These are phyloP conservation scores for Hippocampus guttulatus DNA, from an alignment of 2,113 vertebrate species.

Conservation along the genomic window DNA sequence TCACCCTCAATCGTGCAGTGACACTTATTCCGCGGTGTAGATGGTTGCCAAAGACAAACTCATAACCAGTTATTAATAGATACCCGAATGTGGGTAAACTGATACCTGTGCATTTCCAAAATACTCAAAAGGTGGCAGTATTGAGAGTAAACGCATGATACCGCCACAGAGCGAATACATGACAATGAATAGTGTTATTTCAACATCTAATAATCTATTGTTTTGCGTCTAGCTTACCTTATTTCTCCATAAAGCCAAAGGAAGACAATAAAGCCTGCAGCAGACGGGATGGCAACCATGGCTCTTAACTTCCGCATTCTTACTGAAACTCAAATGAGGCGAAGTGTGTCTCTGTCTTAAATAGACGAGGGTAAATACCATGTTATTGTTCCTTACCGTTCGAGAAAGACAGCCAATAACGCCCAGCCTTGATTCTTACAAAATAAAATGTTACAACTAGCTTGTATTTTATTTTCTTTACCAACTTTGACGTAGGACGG, in stretches of 20 bases:
- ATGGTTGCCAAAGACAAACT: slow-evolving; percentile 37
- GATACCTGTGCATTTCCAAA: slow-evolving; percentile 35
- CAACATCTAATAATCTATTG: background rate
- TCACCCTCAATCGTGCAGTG: background rate
- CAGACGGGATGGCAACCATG: background rate
- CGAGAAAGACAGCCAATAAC: too few species aligned
- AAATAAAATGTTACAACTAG: too few species aligned
- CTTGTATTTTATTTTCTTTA: too few species aligned
- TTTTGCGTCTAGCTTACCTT: background rate
- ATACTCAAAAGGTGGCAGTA: slow-evolving; percentile 27
- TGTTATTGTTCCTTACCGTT: too few species aligned
- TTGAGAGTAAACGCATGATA: background rate
- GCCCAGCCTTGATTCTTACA: too few species aligned
- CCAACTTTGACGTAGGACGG: too few species aligned
- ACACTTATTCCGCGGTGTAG: slow-evolving; percentile 6
- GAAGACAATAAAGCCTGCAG: background rate
- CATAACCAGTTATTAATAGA: slow-evolving; percentile 65
- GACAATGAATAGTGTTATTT: background rate
- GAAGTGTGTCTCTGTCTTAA: too few species aligned
- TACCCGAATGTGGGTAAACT: slow-evolving; percentile 36
- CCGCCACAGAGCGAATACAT: slow-evolving; percentile 9
- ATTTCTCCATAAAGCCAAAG: background rate
- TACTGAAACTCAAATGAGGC: too few species aligned
- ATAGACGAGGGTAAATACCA: too few species aligned
- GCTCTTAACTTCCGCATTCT: too few species aligned